Conservation (phyloP, 1,140 invertebrate species). For the Drosophila parvula region DNA sequence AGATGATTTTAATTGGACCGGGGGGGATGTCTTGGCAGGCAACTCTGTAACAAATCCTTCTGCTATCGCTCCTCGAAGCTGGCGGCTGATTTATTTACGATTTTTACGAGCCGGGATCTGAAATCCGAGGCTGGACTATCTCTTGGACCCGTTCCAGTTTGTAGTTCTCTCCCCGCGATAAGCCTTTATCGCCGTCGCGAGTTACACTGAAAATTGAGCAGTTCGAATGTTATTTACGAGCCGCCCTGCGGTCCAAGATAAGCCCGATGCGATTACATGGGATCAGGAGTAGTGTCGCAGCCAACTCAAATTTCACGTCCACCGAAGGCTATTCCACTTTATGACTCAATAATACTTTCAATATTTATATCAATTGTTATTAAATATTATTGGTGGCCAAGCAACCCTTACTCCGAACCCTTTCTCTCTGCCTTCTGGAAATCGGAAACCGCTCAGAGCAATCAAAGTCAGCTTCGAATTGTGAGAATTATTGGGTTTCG, state of each 20-base stretch:
- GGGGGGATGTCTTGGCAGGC: constrained; percentile 11
- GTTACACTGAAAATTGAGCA: constrained; percentile 39
- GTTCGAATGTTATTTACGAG: constrained; percentile 57
- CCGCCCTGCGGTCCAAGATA: constrained; percentile 26
- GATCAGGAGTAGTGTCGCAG: constrained; percentile 27
- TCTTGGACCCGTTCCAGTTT: constrained; percentile 39
- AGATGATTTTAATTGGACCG: constrained; percentile 30
- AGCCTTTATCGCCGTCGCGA: constrained; percentile 25
- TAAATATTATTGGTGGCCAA: constrained; percentile 64
- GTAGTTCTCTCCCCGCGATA: constrained; percentile 30
- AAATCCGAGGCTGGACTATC: constrained; percentile 54
- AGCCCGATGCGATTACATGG: constrained; percentile 39
- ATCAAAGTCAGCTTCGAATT: constrained; percentile 58
- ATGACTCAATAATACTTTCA: constrained; percentile 77
- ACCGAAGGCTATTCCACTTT: constrained; percentile 33
- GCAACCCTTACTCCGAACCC: constrained; percentile 54
- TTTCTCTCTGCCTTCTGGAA: constrained; percentile 37
- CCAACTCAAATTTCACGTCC: constrained; percentile 35
- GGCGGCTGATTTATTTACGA: constrained; percentile 63
- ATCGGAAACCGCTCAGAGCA: constrained; percentile 64
- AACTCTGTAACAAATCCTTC: constrained; percentile 37
- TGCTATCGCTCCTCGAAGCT: constrained; percentile 10
- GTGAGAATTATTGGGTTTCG: constrained; percentile 70
- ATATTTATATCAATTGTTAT: constrained; percentile 80
- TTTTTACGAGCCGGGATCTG: constrained; percentile 49